Evolutionary conservation across 2,797 vertebrate genomes (phyloP).

Genomic region (Tokudaia muenninki): DNA sequence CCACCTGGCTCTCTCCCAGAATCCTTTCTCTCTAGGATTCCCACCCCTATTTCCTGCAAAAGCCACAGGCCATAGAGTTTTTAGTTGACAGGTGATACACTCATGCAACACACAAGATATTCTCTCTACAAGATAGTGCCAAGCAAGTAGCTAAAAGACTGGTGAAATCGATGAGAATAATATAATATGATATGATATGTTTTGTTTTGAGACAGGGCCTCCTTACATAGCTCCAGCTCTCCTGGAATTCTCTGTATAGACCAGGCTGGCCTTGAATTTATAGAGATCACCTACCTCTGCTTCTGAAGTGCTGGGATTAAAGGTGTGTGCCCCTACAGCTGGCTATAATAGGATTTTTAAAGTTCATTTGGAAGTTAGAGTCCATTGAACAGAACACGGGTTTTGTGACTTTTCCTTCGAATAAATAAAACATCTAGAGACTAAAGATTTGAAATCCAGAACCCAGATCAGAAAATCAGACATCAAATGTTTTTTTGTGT

Average conservation of each 20-base stretch:
- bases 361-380: slow-evolving; percentile 10
- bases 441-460: background rate
- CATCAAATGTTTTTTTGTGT: background rate
- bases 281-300: background rate
- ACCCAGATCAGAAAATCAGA: slow-evolving; percentile 47
- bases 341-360: background rate
- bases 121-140: no score
- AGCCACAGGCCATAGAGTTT: no score
- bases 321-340: background rate
- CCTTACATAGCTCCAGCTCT: background rate
- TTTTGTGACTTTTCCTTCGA: slow-evolving; percentile 48
- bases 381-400: slow-evolving; percentile 45
- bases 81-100: no score
- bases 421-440: slow-evolving; percentile 19
- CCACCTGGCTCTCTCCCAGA: no score
- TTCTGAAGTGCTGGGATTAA: background rate
- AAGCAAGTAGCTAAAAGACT: no score
- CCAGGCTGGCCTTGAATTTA: background rate
- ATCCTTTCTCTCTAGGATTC: no score
- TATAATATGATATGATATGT: no score
- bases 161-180: no score
- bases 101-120: no score
- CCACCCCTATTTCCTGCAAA: no score
- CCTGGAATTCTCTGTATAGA: background rate
- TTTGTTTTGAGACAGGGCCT: background rate